Evolutionary conservation across 2,888 invertebrate species (phyloP).

Genomic region (Amaurobius ferox): DNA sequence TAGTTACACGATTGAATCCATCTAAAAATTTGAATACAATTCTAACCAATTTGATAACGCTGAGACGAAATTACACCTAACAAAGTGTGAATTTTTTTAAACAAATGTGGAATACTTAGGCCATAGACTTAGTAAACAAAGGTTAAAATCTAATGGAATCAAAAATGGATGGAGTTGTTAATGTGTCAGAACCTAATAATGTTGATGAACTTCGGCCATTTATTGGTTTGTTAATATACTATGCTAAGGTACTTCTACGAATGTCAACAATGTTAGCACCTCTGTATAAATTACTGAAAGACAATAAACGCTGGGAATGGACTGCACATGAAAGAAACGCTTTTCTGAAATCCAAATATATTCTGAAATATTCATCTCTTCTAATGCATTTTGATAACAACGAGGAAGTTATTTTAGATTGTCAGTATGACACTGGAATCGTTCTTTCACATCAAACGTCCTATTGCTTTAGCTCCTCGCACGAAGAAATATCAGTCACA

Average conservation of each 20-base stretch:
- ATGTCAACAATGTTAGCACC: constrained; percentile 74
- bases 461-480: constrained; percentile 76
- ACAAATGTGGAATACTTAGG: constrained; percentile 34
- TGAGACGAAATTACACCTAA: constrained; percentile 26
- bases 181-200: constrained; percentile 74
- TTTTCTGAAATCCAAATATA: too few species aligned
- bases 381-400: constrained; percentile 75
- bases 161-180: constrained; percentile 74
- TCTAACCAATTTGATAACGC: not conserved
- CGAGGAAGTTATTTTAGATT: constrained; percentile 76
- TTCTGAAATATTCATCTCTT: too few species aligned
- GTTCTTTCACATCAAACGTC: constrained; percentile 73
- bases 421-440: constrained; percentile 74
- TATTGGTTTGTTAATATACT: constrained; percentile 75
- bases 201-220: constrained; percentile 74
- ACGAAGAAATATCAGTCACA: constrained; percentile 55
- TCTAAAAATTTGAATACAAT: too few species aligned
- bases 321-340: too few species aligned
- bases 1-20: not conserved
- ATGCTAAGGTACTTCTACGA: constrained; percentile 75
- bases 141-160: constrained; percentile 73
- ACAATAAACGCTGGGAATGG: too few species aligned
- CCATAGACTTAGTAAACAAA: constrained; percentile 68
- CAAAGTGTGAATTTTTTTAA: constrained; percentile 73
- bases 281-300: constrained; percentile 74